Evolutionary conservation across 2,113 vertebrate genomes (phyloP), one percentile per base, ranked within the genome.

Genomic region (Pollimyrus isidori): DNA sequence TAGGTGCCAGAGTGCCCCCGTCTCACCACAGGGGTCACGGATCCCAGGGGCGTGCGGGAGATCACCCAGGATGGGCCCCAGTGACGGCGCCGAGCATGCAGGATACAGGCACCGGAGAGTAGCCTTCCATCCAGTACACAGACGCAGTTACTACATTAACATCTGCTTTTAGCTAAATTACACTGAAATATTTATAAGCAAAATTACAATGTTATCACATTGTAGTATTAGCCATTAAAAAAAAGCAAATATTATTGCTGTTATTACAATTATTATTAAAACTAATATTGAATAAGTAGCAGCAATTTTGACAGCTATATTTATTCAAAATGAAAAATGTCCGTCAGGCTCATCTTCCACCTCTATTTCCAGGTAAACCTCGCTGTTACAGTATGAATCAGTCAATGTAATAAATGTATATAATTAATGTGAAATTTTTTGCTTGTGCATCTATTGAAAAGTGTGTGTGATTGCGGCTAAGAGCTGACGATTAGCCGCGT

Each of bases 401-500:
- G 73, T 80, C 17, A 42, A 80, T 80, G 42, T 80, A 35, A 80
- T 42, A 80, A 39, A 80, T 80, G 0, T 42, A 39, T 80, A 17
- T 2, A 80, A 39, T 80, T 80, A 69, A 30, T 69, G n/a, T 11
- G 39, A 80, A 80, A 39, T 19, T 80, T 80, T 42, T 19, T 6
- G 15, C 73, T 80, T 19, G 35, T 80, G 35, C 35, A 80, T n/a
- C 62, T 69, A 26, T 30, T 69, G 35, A 19, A 80, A 19, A 42
- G 15, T 1, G 35, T 42, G 35, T 80, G 73, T 80, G 7, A 80
- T 35, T 42, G 35, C 11, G 4, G 35, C 26, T 39, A 76, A 76
- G 69, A 80, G 35, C 73, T 19, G 73, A 6, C 73, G 30, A 80
- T 42, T 80, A 39, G 73, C 91, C 92, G 91, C 82, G 92, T 82